These are phyloP conservation scores for Atethmia centrago DNA, from an alignment of 2,888 invertebrate species.

Conservation along the genomic window DNA sequence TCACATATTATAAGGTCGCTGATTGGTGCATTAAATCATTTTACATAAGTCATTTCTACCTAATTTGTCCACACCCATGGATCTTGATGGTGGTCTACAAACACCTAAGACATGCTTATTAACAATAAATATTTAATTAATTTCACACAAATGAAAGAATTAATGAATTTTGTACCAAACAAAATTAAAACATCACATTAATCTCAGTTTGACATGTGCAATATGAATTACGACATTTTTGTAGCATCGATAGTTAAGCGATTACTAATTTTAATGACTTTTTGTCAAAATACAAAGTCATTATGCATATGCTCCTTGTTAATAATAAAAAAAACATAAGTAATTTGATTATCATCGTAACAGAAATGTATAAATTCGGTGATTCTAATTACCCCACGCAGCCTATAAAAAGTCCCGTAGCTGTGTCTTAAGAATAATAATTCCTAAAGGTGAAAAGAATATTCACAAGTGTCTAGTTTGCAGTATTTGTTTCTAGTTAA, in stretches of 20 bases:
- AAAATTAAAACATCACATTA: constrained; percentile 34
- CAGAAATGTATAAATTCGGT: background rate
- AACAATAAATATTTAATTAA: constrained; percentile 53
- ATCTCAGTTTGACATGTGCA: constrained; percentile 50
- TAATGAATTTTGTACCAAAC: constrained; percentile 29
- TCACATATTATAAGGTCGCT: background rate
- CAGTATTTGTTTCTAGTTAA: constrained; percentile 11
- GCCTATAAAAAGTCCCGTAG: background rate
- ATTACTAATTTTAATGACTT: background rate
- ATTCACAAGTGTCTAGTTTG: constrained; percentile 1
- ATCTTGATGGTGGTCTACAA: constrained; percentile 22
- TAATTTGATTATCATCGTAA: background rate
- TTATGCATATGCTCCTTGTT: background rate
- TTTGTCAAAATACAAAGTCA: too few relatives aligned
- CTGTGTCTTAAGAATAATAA: background rate
- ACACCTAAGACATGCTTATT: constrained; percentile 31
- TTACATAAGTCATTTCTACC: constrained; percentile 4
- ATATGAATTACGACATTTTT: constrained; percentile 39
- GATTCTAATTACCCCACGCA: background rate
- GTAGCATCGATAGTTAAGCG: constrained; percentile 7
- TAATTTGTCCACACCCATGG: constrained; percentile 1
- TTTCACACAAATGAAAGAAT: constrained; percentile 15
- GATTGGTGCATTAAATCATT: background rate
- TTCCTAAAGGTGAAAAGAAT: background rate
- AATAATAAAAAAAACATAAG: background rate